phyloP scores from a whole-genome alignment of 2,113 vertebrate genomes.

The Indicator maculatus region DNA sequence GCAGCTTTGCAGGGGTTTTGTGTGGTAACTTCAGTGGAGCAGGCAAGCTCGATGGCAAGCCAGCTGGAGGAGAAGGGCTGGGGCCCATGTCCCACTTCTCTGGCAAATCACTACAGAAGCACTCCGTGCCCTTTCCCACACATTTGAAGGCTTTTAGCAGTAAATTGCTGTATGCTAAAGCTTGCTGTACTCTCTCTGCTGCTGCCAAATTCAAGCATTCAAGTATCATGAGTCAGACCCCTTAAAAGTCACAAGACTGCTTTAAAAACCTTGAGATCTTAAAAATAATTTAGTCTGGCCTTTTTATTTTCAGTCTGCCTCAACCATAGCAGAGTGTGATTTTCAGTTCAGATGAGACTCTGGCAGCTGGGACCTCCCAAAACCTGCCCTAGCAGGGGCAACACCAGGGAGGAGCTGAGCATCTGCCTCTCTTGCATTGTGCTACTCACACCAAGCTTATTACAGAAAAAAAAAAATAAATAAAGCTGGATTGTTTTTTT shows the following conservation, averaged over 20 bases:
- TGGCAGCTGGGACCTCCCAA: not conserved
- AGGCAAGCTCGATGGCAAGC: accelerated
- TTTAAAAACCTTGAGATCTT: constrained; percentile 51
- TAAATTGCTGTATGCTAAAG: not conserved
- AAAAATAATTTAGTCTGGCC: constrained; percentile 57
- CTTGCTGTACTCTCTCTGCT: not conserved
- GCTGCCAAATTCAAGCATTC: constrained; percentile 52
- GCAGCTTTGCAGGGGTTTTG: not conserved
- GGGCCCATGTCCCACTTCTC: not conserved
- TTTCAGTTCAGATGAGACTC: not conserved
- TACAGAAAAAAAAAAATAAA: accelerated
- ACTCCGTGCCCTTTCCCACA: constrained; percentile 24
- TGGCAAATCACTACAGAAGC: not conserved
- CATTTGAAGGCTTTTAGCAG: constrained; percentile 23
- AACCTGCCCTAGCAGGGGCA: not conserved
- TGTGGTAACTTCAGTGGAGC: not conserved
- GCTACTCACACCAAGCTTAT: accelerated
- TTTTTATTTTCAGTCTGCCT: constrained; percentile 41
- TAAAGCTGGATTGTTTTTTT: not conserved
- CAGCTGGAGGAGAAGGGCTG: not conserved
- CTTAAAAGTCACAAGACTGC: constrained; percentile 49
- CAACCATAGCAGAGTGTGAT: not conserved
- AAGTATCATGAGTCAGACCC: constrained; percentile 50
- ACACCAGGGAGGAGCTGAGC: not conserved
- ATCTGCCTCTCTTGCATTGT: accelerated